Evolutionary conservation across 2,888 invertebrate genomes (phyloP).

Genomic region (Alitta virens): DNA sequence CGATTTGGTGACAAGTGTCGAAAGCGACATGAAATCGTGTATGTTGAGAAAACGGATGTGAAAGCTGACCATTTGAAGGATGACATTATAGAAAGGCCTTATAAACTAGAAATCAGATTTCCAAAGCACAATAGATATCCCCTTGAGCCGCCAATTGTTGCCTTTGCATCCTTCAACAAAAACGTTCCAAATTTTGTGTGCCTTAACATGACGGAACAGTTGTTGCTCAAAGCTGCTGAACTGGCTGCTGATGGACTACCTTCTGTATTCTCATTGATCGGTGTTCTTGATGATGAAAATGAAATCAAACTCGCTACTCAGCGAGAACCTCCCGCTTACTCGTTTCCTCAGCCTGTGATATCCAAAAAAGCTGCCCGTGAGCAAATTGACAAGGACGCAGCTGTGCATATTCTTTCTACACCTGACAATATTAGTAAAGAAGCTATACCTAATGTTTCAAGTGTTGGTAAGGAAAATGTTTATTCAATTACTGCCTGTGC

Average conservation of each 20-base stretch:
- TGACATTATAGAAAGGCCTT: slow-evolving; percentile 14
- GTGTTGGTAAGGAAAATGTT: no score
- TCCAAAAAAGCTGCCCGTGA: not conserved
- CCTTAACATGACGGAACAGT: slow-evolving; percentile 40
- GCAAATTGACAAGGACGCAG: not conserved
- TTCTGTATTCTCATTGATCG: slow-evolving; percentile 45
- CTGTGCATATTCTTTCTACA: no score
- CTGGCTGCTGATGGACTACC: slow-evolving; percentile 35
- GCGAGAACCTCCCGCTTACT: slow-evolving; percentile 34
- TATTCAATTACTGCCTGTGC: no score
- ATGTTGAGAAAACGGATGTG: not conserved
- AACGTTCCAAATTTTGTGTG: slow-evolving; percentile 36
- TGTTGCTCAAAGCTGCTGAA: slow-evolving; percentile 37
- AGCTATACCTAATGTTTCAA: no score
- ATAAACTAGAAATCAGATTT: slow-evolving; percentile 46
- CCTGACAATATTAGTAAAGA: not conserved
- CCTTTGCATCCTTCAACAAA: slow-evolving; percentile 38
- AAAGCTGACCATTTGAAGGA: not conserved
- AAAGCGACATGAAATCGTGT: slow-evolving; percentile 8
- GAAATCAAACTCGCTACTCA: slow-evolving; percentile 33
- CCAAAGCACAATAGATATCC: slow-evolving; percentile 43
- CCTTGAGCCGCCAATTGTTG: slow-evolving; percentile 40
- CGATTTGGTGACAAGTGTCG: slow-evolving; percentile 33
- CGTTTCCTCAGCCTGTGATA: slow-evolving; percentile 29
- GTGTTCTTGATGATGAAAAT: slow-evolving; percentile 40